These are phyloP conservation scores for Datnioides undecimradiatus DNA, from an alignment of 2,113 vertebrate genomes.

Conservation along the genomic window DNA sequence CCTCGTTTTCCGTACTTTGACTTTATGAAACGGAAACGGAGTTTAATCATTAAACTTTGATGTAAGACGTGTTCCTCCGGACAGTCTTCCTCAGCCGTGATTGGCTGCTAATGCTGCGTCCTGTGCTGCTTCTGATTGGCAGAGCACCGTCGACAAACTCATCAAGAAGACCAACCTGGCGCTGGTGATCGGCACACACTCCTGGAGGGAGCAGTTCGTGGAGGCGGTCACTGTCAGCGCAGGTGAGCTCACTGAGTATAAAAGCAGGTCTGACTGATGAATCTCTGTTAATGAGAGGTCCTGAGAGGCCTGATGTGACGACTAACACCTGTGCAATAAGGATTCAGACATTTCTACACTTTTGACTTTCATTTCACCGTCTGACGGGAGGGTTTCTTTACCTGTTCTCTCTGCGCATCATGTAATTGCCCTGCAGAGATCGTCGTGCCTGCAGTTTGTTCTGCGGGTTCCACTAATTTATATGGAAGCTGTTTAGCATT, in stretches of 20 bases:
- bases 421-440: background rate
- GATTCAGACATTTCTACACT: too few relatives aligned
- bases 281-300: too few relatives aligned
- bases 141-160: conserved; percentile 97
- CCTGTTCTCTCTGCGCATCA: too few relatives aligned
- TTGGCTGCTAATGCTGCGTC: conserved; percentile 23
- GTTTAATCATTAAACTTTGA: too few relatives aligned
- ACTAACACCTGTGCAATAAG: too few relatives aligned
- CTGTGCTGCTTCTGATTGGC: conserved; percentile 66
- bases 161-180: conserved; percentile 98
- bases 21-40: too few relatives aligned
- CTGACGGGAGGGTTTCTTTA: too few relatives aligned
- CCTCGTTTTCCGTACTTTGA: too few relatives aligned
- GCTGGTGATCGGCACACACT: conserved; percentile 94
- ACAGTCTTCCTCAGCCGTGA: conserved; percentile 2
- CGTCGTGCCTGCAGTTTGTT: background rate
- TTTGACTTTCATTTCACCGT: too few relatives aligned
- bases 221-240: conserved; percentile 95
- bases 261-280: too few relatives aligned
- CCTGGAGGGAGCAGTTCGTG: conserved; percentile 95
- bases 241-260: conserved; percentile 88
- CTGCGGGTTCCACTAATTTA: background rate
- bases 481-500: background rate
- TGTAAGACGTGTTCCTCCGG: too few relatives aligned
- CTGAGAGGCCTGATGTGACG: too few relatives aligned